Percentiles rank a stretch among this genome's conserved stretches.
Evolutionary conservation across 2,797 vertebrate genomes (phyloP).

Genomic region (Pipistrellus nathusii): DNA sequence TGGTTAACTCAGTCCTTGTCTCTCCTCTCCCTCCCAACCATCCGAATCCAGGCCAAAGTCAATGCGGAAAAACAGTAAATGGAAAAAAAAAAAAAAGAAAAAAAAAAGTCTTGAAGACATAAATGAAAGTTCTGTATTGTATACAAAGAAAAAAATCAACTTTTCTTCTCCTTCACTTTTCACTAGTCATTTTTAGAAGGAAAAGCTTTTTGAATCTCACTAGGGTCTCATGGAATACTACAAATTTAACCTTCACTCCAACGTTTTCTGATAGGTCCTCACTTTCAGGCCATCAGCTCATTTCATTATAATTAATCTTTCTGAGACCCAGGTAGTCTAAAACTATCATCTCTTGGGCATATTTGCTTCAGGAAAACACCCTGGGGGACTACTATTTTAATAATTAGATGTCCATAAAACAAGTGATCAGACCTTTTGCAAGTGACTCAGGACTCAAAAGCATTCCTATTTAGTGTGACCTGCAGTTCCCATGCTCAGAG

Average conservation of each 20-base stretch:
- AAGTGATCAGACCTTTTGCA: constrained; percentile 30
- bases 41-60: neutral
- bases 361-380: constrained; percentile 33
- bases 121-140: neutral
- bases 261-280: neutral
- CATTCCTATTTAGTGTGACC: neutral
- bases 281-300: neutral
- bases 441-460: constrained; percentile 6
- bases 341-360: neutral
- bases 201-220: neutral
- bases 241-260: neutral
- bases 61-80: neutral
- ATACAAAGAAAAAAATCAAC: neutral
- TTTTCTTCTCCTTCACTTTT: neutral
- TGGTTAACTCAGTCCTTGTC: neutral
- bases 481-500: neutral
- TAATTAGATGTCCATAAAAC: constrained; percentile 23
- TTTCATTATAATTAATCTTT: constrained; percentile 33
- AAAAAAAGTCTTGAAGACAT: constrained; percentile 5
- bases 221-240: neutral
- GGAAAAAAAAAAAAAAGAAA: constrained; percentile 60
- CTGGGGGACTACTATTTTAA: neutral
- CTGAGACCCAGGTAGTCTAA: neutral
- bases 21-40: neutral
- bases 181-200: neutral